These are phyloP conservation scores for Ganaspis sp. DNA, from an alignment of 1,140 invertebrate species.

Conservation along the genomic window DNA sequence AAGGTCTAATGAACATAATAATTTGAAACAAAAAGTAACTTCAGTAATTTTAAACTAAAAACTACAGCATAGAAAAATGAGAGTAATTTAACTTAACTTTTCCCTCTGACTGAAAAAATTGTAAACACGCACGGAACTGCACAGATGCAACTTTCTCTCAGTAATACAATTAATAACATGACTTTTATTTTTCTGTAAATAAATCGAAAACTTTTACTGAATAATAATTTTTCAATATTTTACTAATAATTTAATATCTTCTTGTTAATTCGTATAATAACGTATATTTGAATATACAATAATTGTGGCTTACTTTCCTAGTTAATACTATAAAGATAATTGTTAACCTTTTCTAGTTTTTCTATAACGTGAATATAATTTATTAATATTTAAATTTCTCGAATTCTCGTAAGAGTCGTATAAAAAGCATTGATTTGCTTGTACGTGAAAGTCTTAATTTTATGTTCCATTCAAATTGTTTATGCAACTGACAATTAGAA, in stretches of 20 bases:
- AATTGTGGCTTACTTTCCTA: too few species aligned
- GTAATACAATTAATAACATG: constrained; percentile 2
- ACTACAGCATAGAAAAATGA: neutral
- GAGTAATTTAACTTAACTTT: neutral
- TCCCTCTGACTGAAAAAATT: neutral
- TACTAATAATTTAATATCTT: neutral
- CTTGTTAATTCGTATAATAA: too few species aligned
- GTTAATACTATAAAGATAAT: too few species aligned
- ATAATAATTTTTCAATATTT: neutral
- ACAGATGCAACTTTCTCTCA: constrained; percentile 9
- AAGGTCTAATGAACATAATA: too few species aligned
- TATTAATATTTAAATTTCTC: neutral
- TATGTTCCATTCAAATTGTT: neutral
- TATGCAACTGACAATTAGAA: constrained; percentile 19
- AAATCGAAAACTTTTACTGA: neutral
- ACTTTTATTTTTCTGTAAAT: neutral
- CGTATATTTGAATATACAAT: too few species aligned
- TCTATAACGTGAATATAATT: neutral
- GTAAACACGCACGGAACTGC: neutral
- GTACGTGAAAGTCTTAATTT: neutral
- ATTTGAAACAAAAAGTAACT: too few species aligned
- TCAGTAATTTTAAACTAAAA: neutral
- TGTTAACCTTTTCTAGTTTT: too few species aligned
- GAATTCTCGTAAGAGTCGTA: neutral
- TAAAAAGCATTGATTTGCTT: neutral